A percentile compares a stretch with the other conserved stretches of the same genome.
phyloP scores from a whole-genome alignment of 2,888 invertebrate species.

The Gastracanthus pulcherrimus region DNA sequence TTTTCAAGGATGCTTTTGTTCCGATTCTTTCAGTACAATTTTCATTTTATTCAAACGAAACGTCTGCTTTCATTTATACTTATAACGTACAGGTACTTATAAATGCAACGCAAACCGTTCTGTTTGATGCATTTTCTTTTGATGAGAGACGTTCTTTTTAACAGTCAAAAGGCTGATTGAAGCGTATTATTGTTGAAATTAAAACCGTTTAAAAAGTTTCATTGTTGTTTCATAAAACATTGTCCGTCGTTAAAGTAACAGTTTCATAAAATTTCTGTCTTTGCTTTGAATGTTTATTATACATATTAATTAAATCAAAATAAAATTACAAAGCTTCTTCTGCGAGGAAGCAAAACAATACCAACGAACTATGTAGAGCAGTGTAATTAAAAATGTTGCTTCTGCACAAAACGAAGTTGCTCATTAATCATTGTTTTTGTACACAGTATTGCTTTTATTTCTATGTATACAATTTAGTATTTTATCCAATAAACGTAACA shows the following conservation, averaged over 20 bases:
- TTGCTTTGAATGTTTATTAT: too few relatives aligned
- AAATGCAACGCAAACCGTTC: not conserved
- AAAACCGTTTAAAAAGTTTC: constrained; percentile 8
- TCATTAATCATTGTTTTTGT: too few relatives aligned
- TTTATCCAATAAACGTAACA: too few relatives aligned
- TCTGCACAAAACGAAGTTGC: too few relatives aligned
- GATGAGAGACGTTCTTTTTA: not conserved
- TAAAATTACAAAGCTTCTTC: too few relatives aligned
- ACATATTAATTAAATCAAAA: too few relatives aligned
- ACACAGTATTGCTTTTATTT: too few relatives aligned
- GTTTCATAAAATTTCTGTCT: not conserved
- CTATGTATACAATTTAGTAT: too few relatives aligned
- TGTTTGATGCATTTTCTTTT: not conserved
- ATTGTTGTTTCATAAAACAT: not conserved
- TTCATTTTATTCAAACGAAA: constrained; percentile 2
- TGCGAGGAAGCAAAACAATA: too few relatives aligned
- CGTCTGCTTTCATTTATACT: not conserved
- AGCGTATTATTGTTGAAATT: constrained; percentile 26
- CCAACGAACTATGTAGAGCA: too few relatives aligned
- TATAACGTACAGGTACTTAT: too few relatives aligned
- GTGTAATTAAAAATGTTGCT: too few relatives aligned
- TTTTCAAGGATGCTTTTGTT: constrained; percentile 8
- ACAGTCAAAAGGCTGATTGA: not conserved
- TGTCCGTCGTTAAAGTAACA: not conserved
- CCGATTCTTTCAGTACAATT: not conserved